These are phyloP conservation scores for Aleadryas rufinucha DNA, from an alignment of 2,113 vertebrate genomes.

Conservation along the genomic window DNA sequence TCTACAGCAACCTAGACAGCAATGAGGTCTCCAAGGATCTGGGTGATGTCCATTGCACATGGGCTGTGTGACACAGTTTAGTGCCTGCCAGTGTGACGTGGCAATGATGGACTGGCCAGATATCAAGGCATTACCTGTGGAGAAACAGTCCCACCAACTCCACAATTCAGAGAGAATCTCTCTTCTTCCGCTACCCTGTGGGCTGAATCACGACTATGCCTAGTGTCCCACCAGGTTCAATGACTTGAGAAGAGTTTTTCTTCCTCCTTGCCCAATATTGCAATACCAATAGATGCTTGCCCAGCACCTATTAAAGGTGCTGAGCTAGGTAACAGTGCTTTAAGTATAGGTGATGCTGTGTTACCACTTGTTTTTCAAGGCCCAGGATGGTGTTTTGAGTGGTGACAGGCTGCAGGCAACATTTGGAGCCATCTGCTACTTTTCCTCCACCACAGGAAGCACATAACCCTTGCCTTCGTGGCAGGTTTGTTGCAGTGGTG, in stretches of 20 bases:
- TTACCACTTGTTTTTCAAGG: neutral
- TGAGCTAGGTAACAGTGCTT: neutral
- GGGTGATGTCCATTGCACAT: neutral
- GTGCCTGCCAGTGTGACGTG: neutral
- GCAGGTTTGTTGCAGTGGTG: neutral
- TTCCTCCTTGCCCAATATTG: neutral
- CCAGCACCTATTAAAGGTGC: neutral
- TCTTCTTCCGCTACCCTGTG: neutral
- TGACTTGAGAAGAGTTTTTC: neutral
- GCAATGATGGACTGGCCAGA: neutral
- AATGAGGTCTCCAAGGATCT: neutral
- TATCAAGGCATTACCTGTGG: neutral
- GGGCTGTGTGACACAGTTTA: neutral
- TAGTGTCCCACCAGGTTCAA: neutral
- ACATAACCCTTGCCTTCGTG: neutral
- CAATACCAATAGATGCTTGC: too few species aligned
- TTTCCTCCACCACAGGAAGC: neutral
- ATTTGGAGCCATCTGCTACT: neutral
- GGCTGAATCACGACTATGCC: neutral
- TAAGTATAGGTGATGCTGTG: neutral
- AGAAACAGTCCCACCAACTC: neutral
- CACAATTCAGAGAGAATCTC: neutral
- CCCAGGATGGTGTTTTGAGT: neutral
- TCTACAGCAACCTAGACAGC: neutral
- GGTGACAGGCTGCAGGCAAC: neutral